These are phyloP conservation scores for Sebastes cheni DNA, from an alignment of 2,797 vertebrate genomes.

Conservation along the genomic window DNA sequence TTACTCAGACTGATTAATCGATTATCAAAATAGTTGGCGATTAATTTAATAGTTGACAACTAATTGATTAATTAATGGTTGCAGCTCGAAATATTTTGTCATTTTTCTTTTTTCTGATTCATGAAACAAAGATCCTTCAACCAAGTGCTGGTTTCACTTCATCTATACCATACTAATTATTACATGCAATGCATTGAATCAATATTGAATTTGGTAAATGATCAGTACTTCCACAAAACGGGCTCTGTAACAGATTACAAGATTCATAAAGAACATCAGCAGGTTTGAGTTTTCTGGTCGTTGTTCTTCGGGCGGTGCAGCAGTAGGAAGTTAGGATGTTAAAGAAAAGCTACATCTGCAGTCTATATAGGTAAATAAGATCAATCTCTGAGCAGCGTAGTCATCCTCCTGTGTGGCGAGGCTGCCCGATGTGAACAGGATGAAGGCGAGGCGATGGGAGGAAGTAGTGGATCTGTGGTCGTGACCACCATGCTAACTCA, in stretches of 20 bases:
- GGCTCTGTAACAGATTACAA: neutral
- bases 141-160: neutral
- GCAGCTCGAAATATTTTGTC: too few relatives aligned
- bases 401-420: conserved; percentile 58
- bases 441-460: conserved; percentile 39
- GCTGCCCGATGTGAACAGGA: conserved; percentile 52
- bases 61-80: too few relatives aligned
- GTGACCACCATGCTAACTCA: conserved; percentile 64
- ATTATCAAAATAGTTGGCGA: too few relatives aligned
- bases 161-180: neutral
- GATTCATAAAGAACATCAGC: neutral
- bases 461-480: conserved; percentile 60
- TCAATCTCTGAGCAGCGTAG: conserved; percentile 27
- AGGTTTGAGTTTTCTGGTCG: conserved; percentile 3
- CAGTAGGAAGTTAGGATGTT: conserved; percentile 1
- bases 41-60: too few relatives aligned
- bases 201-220: neutral
- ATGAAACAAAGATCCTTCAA: neutral
- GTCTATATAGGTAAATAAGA: conserved; percentile 31
- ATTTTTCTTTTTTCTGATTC: neutral
- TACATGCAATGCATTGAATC: neutral
- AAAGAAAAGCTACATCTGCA: conserved; percentile 44
- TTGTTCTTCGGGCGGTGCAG: neutral
- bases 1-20: too few relatives aligned
- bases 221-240: neutral